Evolutionary conservation across 2,797 vertebrate genomes (phyloP), one percentile per base, ranked within the genome.

Genomic region (Eremophila alpestris): DNA sequence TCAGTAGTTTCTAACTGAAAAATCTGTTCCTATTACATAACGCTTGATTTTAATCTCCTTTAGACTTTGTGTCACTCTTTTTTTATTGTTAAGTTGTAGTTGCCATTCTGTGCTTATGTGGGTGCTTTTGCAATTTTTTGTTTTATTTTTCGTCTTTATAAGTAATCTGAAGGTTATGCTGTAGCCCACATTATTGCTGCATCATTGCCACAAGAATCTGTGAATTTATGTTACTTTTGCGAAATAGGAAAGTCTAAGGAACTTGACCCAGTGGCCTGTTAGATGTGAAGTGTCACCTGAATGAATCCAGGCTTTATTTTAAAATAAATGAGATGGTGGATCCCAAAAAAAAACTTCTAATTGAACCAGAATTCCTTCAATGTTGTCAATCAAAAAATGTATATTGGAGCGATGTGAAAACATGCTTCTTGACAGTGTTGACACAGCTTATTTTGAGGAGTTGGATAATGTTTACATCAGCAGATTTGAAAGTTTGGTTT

Each of bases 61-160:
- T 78, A 10, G 16, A 3, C 11, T 78, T 70, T 59, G 13, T n/a
- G 9, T 48, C 7, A 20, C 4, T 1, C 4, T 2, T 70, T 74
- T 86, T 81, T 45, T 55, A 20, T 19, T 3, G 0, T 51, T 51
- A 51, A 49, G 2, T 20, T 63, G 21, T 36, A 62, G n/a, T 19
- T 67, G 12, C 3, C 5, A 34, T 64, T 79, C 43, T 64, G 32
- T 34, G 22, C 3, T 75, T 63, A 51, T 16, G 17, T 0, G 0
- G 2, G 7, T n/a, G 19, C 5, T 63, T 77, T 54, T 69, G 4
- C 5, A 18, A n/a, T 40, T 68, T 62, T 48, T 58, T 51, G 2
- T 13, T 87, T 79, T 69, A 62, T 7, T 69, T 60, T 70, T 70
- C 4, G 4, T 8, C 24, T 87, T 78, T 4, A 3, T 51, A 48